phyloP scores from a whole-genome alignment of 30 jellyfish, hydroid and myxozoan genomes.

The Phacellophora camtschatica region DNA sequence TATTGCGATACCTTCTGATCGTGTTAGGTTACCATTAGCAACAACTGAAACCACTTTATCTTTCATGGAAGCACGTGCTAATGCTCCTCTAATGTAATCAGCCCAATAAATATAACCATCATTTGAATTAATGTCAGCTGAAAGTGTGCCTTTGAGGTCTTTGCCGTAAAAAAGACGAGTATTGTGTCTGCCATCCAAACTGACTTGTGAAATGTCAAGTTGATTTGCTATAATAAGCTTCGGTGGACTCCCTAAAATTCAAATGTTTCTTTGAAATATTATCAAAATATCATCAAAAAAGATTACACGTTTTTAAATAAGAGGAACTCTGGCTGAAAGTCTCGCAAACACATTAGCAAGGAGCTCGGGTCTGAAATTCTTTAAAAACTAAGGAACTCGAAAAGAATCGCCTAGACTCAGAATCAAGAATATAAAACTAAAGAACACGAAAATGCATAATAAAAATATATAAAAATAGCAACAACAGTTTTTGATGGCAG shows the following conservation, averaged over 20 bases:
- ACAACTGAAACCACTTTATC: constrained; percentile 25
- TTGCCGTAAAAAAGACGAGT: constrained; percentile 50
- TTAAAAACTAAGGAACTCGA: too few species aligned
- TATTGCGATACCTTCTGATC: constrained; percentile 89
- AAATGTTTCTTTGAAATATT: too few species aligned
- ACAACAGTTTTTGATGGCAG: too few species aligned
- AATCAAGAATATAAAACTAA: too few species aligned
- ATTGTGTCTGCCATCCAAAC: constrained; percentile 69
- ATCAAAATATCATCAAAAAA: too few species aligned
- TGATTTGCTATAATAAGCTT: constrained; percentile 80
- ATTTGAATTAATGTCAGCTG: constrained; percentile 74
- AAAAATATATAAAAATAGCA: too few species aligned
- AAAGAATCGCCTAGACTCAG: too few species aligned
- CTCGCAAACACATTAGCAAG: too few species aligned
- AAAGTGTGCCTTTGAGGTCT: constrained; percentile 44
- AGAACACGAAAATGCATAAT: too few species aligned
- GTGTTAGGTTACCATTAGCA: constrained; percentile 61
- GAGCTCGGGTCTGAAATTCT: too few species aligned
- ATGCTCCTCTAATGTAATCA: constrained; percentile 71
- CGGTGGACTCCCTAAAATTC: constrained; percentile 73
- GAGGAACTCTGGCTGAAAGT: too few species aligned
- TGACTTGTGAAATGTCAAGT: constrained; percentile 69
- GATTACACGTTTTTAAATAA: too few species aligned
- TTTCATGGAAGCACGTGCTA: constrained; percentile 43
- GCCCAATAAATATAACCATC: constrained; percentile 88